Conservation (phyloP, 2,797 vertebrate genomes). For the Coluber constrictor region DNA sequence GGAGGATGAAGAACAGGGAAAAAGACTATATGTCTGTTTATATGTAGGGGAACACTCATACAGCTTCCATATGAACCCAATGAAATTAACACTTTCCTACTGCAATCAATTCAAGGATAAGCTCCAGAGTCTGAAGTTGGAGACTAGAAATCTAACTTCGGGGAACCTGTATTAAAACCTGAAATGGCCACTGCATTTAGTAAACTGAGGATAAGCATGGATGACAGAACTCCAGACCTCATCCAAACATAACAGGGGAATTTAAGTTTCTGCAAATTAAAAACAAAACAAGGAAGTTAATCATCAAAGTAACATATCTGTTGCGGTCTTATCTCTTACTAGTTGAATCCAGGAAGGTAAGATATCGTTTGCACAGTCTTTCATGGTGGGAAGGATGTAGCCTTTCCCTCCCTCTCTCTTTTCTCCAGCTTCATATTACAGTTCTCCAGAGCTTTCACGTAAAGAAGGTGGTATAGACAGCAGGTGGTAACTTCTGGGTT, state of each 20-base stretch:
- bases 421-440: neutral
- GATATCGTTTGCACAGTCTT: neutral
- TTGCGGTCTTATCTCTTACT: neutral
- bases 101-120: neutral
- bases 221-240: neutral
- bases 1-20: neutral
- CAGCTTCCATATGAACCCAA: neutral
- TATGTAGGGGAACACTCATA: neutral
- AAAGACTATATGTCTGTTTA: neutral
- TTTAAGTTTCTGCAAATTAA: neutral
- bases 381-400: neutral
- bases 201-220: neutral
- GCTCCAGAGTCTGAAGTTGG: neutral
- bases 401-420: neutral
- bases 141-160: neutral
- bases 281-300: neutral
- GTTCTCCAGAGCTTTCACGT: neutral
- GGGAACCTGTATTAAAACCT: neutral
- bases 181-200: neutral
- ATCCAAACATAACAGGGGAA: neutral
- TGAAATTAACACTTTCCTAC: neutral
- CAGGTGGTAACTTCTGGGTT: neutral
- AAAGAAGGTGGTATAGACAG: neutral
- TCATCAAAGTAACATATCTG: neutral
- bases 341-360: neutral